Evolutionary conservation across 2,113 vertebrate genomes (phyloP), one percentile per base, ranked within the genome.

Genomic region (Baryphthengus martii): DNA sequence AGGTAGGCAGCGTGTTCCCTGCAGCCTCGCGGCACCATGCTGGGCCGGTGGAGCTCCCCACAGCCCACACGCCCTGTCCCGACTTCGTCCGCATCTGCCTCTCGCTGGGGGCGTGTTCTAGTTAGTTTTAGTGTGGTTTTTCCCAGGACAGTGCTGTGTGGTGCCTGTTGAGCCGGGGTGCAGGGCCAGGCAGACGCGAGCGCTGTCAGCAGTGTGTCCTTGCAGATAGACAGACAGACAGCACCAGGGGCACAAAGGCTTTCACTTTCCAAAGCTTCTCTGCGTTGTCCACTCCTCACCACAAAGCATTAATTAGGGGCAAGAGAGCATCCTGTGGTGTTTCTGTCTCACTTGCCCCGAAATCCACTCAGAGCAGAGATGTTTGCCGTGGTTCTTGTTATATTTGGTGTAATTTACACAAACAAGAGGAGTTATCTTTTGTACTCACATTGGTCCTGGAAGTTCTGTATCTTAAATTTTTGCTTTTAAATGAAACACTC

Each of bases 161-260:
- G 2, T 47, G n/a, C 21, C 37, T 42, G 21, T 8, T 40, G 77
- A 23, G 40, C 25, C 20, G 6, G 24, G 28, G 7, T 14, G 28
- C 0, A 6, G 61, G 68, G 8, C 15, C 5, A 1, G 35, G 7
- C 26, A 19, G 52, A 7, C 7, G 53, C 24, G n/a, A n/a, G 40
- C 12, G 2, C 14, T 15, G 11, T 28, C 8, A 4, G 39, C 11
- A 35, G 52, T 8, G 45, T 25, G 2, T 49, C 16, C 8, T 10
- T 39, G 39, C 28, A 23, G 74, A 26, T 44, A 63, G 75, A 55
- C 1, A 3, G 6, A 17, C 56, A 20, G 65, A 11, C 73, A 52
- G 39, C 0, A 0, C 5, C 44, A 58, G 15, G 20, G 40, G 49
- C 44, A 59, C 23, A n/a, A 29, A 13, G 37, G 14, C 44, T 62